Evolutionary conservation across 2,888 invertebrate genomes (phyloP), one percentile per base, ranked within the genome.

Genomic region (Linnaemya tessellans): DNA sequence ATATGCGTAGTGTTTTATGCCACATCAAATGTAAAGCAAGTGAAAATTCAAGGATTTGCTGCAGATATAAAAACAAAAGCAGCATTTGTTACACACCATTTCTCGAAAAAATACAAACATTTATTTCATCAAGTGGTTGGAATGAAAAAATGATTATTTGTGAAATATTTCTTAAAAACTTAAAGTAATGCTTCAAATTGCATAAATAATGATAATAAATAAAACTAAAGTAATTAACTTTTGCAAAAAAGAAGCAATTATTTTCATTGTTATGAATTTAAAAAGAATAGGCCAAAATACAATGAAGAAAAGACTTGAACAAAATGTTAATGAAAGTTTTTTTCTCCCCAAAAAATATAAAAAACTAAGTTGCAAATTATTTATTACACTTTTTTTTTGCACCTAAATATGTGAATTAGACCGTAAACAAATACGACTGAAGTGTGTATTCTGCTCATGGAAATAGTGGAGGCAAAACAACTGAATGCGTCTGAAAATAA

Each of bases 391-490:
- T 38, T 38, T 22, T n/a, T 70, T 81, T 75, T 81, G 75, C 81
- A 70, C 81, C 75, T 81, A 75, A 70, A 81, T 35, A 64, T 81
- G 68, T 70, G 75, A 81, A 81, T 62, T 70, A 77, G 81, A 81
- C 75, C 81, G 64, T 75, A 70, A 70, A 75, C 51, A 49, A 65
- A 22, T 65, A 56, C 43, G 54, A 30, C 10, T 51, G 20, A 77
- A 67, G 67, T 67, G 58, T 58, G 54, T 58, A 38, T 73, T 73
- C 71, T 73, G 46, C 18, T 64, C 51, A 51, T 51, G 30, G 25
- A 65, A 54, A 35, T 49, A 22, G 25, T 20, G 41, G 49, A 65
- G 64, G 54, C 56, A 56, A 41, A 51, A 11, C 25, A 58, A 80
- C 13, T 20, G 54, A 71, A 70, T 68, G 80, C 74, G 74, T 80